Conservation (phyloP, 23 tunicate genomes). For the Clavelina lepadiformis region DNA sequence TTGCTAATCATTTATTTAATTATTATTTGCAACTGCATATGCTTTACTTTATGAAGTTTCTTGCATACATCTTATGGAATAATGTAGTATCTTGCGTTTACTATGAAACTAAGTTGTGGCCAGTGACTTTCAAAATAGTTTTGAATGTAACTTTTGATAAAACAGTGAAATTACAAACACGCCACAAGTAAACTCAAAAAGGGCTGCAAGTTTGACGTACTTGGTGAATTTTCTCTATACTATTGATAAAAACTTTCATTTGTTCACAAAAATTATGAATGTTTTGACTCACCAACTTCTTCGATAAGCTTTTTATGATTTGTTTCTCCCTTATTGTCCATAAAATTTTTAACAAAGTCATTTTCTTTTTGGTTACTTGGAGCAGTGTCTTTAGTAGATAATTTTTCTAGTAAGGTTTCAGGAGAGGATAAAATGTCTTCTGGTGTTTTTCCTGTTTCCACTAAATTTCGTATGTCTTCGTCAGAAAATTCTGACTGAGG, state of each 20-base stretch:
- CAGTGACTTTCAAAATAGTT: too few relatives aligned
- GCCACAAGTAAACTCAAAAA: too few relatives aligned
- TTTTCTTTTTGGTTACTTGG: background rate
- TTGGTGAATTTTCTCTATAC: background rate
- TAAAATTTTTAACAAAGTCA: slow-evolving; percentile 26
- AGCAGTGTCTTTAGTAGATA: slow-evolving; percentile 3
- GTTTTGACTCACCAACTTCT: slow-evolving; percentile 26
- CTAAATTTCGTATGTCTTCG: background rate
- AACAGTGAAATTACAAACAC: too few relatives aligned
- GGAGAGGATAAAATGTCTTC: slow-evolving; percentile 45
- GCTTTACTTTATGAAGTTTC: too few relatives aligned
- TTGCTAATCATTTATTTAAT: too few relatives aligned
- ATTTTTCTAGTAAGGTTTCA: slow-evolving; percentile 34
- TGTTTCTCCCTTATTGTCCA: slow-evolving; percentile 5
- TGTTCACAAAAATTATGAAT: background rate
- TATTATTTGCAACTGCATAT: too few relatives aligned
- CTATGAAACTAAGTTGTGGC: too few relatives aligned
- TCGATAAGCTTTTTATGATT: slow-evolving; percentile 10
- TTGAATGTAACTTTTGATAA: too few relatives aligned
- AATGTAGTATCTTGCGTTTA: too few relatives aligned
- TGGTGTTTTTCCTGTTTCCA: slow-evolving; percentile 1
- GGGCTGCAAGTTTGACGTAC: too few relatives aligned
- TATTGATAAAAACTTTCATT: background rate
- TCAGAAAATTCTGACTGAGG: slow-evolving; percentile 17
- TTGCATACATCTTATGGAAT: too few relatives aligned